Evolutionary conservation across 2,113 vertebrate species (phyloP).

Genomic region (Junco hyemalis): DNA sequence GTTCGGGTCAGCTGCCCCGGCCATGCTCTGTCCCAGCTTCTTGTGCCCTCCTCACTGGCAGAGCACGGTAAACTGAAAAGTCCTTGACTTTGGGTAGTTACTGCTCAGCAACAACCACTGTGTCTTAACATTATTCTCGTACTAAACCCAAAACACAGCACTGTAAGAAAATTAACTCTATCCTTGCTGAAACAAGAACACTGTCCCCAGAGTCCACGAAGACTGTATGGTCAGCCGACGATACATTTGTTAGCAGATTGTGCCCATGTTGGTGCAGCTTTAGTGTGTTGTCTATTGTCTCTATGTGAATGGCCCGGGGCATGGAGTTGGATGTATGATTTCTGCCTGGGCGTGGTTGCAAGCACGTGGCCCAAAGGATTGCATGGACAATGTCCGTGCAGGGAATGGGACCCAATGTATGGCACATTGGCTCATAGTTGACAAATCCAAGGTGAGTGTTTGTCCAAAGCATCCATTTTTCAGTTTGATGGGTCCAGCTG

Average conservation of each 20-base stretch:
- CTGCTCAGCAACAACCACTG: not conserved
- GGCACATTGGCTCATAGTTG: not conserved
- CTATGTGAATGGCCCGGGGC: not conserved
- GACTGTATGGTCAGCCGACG: rapidly evolving
- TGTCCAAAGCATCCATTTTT: not conserved
- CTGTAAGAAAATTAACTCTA: not conserved
- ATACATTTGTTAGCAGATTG: not conserved
- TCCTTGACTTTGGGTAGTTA: not conserved
- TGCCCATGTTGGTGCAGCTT: not conserved
- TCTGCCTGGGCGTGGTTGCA: not conserved
- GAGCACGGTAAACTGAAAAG: not conserved
- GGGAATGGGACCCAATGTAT: rapidly evolving
- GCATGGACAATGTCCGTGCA: rapidly evolving
- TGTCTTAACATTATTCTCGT: not conserved
- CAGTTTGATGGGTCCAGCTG: not conserved
- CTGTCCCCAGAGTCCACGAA: not conserved
- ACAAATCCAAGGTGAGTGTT: not conserved
- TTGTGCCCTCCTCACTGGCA: not conserved
- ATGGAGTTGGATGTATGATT: not conserved
- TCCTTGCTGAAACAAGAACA: not conserved
- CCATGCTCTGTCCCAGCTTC: rapidly evolving
- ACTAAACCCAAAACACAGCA: not conserved
- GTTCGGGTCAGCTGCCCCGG: not conserved
- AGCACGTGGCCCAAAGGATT: not conserved
- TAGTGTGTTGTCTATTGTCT: rapidly evolving